Percentiles rank a stretch among this genome's conserved stretches.
Conservation (phyloP, 2,888 invertebrate species). For the Crossocerus cetratus region DNA sequence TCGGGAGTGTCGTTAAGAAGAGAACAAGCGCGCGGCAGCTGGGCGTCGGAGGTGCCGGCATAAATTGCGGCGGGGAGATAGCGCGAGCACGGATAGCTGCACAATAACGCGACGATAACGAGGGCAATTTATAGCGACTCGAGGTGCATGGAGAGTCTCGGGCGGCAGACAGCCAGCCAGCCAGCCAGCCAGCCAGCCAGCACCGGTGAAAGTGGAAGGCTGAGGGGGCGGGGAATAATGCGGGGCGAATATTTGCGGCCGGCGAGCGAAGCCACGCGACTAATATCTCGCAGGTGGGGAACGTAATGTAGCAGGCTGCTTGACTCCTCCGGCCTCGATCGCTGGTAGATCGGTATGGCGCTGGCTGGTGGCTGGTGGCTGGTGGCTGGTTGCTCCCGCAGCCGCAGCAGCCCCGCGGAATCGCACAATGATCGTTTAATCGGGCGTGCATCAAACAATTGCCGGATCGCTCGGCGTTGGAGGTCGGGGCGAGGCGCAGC, state of each 20-base stretch:
- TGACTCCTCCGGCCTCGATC: too few relatives aligned
- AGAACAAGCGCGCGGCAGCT: background rate
- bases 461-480: conserved; percentile 48
- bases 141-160: conserved; percentile 2
- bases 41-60: background rate
- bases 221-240: too few relatives aligned
- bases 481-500: conserved; percentile 19
- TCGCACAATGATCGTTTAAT: conserved; percentile 75
- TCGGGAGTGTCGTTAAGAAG: too few relatives aligned
- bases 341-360: too few relatives aligned
- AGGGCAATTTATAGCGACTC: conserved; percentile 3
- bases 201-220: too few relatives aligned
- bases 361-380: too few relatives aligned
- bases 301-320: conserved; percentile 54
- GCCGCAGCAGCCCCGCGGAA: conserved; percentile 53
- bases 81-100: conserved; percentile 11
- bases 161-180: too few relatives aligned
- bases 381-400: conserved; percentile 52
- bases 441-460: conserved; percentile 75
- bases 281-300: conserved; percentile 45
- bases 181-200: too few relatives aligned
- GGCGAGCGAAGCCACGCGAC: conserved; percentile 17
- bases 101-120: conserved; percentile 5
- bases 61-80: conserved; percentile 9
- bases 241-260: background rate